phyloP scores from a whole-genome alignment of 2,113 vertebrate species.

The Suncus etruscus region DNA sequence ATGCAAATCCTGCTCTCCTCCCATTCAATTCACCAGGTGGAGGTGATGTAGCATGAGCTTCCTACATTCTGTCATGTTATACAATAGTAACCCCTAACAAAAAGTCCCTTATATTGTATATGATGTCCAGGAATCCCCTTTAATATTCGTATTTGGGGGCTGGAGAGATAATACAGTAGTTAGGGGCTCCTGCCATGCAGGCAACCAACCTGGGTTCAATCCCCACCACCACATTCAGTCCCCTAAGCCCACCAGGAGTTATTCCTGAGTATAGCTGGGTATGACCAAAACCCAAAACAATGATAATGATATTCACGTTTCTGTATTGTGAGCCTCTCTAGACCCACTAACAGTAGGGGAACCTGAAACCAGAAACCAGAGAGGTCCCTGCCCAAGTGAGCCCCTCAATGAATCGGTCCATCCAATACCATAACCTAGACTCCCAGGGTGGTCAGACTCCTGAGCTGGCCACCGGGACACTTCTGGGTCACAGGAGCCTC shows the following conservation, averaged over 20 bases:
- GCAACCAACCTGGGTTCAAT: too few relatives aligned
- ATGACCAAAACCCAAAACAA: too few relatives aligned
- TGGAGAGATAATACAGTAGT: too few relatives aligned
- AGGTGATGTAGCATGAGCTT: not conserved
- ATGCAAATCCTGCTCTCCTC: not conserved
- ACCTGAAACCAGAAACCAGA: conserved; percentile 17
- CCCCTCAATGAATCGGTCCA: not conserved
- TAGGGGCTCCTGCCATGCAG: too few relatives aligned
- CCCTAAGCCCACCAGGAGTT: too few relatives aligned
- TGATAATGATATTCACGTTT: too few relatives aligned
- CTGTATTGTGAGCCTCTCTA: not conserved
- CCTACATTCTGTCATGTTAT: not conserved
- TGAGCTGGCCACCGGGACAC: not conserved
- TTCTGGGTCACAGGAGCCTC: not conserved
- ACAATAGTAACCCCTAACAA: not conserved
- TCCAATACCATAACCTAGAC: not conserved
- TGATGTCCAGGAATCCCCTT: conserved; percentile 18
- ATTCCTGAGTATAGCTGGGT: too few relatives aligned
- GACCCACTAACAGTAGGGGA: not conserved
- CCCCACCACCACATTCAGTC: too few relatives aligned
- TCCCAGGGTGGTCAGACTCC: not conserved
- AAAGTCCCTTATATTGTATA: not conserved
- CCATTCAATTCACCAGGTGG: not conserved
- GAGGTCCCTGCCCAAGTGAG: not conserved
- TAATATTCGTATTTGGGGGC: not conserved